Evolutionary conservation across 2,797 vertebrate species (phyloP).

Genomic region (Gymnopithys bicolor): DNA sequence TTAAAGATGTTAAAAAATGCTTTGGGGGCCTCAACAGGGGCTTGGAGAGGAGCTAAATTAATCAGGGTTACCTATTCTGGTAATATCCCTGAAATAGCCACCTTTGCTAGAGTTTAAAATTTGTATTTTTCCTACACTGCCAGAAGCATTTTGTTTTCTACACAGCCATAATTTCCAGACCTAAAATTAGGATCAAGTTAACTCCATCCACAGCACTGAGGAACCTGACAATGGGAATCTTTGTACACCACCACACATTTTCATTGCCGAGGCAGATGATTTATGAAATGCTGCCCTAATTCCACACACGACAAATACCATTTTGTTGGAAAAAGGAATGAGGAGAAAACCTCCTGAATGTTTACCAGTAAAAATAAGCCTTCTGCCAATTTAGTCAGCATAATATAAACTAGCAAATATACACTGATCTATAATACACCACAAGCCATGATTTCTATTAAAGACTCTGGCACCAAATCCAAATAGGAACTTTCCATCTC

Average conservation of each 20-base stretch:
- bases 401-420: constrained; percentile 75
- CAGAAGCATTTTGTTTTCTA: constrained; percentile 44
- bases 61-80: neutral
- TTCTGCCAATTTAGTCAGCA: constrained; percentile 73
- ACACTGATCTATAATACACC: constrained; percentile 69
- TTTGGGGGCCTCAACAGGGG: neutral
- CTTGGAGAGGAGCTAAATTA: neutral
- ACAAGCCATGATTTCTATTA: constrained; percentile 81
- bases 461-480: constrained; percentile 86
- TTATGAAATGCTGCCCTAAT: constrained; percentile 54
- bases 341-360: constrained; percentile 65
- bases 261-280: constrained; percentile 23
- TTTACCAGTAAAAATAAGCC: constrained; percentile 79
- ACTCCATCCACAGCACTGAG: constrained; percentile 20
- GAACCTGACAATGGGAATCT: constrained; percentile 65
- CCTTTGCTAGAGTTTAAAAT: constrained; percentile 6
- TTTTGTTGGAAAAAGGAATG: constrained; percentile 59
- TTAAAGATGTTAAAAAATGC: neutral
- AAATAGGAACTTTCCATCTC: constrained; percentile 94
- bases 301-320: constrained; percentile 58
- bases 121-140: constrained; percentile 60
- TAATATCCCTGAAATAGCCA: neutral
- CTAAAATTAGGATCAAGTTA: constrained; percentile 56
- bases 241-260: constrained; percentile 56
- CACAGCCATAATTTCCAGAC: constrained; percentile 32